A percentile compares a stretch with the other conserved stretches of the same genome.
Conservation (phyloP, 2,797 vertebrate species). For the Babyrousa celebensis region DNA sequence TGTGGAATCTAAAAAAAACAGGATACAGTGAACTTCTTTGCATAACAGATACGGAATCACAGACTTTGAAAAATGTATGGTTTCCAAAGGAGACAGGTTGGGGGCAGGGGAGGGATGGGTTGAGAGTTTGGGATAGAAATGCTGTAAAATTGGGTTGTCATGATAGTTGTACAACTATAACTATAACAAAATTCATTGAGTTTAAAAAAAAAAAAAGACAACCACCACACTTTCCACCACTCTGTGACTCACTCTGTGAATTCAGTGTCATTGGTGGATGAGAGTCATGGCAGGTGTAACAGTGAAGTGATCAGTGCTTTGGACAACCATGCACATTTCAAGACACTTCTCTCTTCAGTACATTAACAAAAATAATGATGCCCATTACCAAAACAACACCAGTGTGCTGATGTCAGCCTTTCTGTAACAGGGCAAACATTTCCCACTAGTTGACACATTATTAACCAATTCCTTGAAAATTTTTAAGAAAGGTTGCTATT, state of each 20-base stretch:
- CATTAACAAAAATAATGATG: not conserved
- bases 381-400: not conserved
- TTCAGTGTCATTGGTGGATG: not conserved
- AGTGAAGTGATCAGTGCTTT: not conserved
- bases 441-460: conserved; percentile 7
- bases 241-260: not conserved
- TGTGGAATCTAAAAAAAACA: too few species aligned
- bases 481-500: not conserved
- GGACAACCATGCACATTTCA: not conserved
- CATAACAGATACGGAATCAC: too few species aligned
- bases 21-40: too few species aligned
- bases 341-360: not conserved
- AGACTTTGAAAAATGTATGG: too few species aligned
- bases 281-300: not conserved
- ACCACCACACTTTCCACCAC: not conserved
- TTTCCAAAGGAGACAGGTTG: too few species aligned
- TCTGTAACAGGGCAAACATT: not conserved
- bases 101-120: too few species aligned
- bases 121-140: too few species aligned
- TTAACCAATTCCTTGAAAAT: not conserved
- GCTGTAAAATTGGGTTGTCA: too few species aligned
- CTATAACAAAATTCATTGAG: too few species aligned
- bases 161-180: too few species aligned
- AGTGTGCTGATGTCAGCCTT: not conserved
- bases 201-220: not conserved